These are phyloP conservation scores for Porites cylindrica DNA, from an alignment of 92 coral and sea anemone genomes.

Conservation along the genomic window DNA sequence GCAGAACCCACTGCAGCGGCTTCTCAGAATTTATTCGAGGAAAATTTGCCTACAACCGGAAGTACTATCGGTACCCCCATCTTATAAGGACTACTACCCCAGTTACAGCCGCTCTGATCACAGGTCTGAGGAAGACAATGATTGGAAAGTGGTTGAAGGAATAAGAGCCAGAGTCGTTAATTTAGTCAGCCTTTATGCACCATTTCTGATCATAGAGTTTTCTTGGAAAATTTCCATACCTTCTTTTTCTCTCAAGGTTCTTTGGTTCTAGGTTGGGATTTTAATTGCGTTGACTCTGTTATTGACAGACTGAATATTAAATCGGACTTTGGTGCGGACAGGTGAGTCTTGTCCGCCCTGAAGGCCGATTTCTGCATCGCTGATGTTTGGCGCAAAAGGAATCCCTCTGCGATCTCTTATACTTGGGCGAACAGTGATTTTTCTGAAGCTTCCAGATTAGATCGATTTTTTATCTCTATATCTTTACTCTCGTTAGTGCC, in stretches of 20 bases:
- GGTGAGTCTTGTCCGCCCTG: not conserved
- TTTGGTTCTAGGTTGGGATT: not conserved
- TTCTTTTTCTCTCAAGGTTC: too few species aligned
- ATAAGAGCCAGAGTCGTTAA: too few species aligned
- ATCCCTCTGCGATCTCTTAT: not conserved
- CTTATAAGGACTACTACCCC: too few species aligned
- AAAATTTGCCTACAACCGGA: too few species aligned
- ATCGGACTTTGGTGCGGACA: not conserved
- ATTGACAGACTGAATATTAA: not conserved
- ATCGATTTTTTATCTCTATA: not conserved
- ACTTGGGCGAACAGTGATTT: constrained; percentile 3
- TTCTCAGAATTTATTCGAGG: too few species aligned
- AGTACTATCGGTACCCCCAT: not conserved
- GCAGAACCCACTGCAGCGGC: too few species aligned
- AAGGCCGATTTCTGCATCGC: not conserved
- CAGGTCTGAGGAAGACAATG: too few species aligned
- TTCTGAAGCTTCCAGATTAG: not conserved
- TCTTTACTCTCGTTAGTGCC: not conserved
- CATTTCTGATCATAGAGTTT: too few species aligned
- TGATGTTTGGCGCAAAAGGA: constrained; percentile 19
- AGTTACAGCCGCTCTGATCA: too few species aligned
- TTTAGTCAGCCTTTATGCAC: too few species aligned
- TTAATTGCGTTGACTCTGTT: constrained; percentile 18
- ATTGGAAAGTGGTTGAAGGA: too few species aligned
- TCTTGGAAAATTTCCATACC: too few species aligned